A percentile compares a stretch with the other conserved stretches of the same genome.
These are phyloP conservation scores for Synanthedon andrenaeformis DNA, from an alignment of 2,888 invertebrate genomes.

Conservation along the genomic window DNA sequence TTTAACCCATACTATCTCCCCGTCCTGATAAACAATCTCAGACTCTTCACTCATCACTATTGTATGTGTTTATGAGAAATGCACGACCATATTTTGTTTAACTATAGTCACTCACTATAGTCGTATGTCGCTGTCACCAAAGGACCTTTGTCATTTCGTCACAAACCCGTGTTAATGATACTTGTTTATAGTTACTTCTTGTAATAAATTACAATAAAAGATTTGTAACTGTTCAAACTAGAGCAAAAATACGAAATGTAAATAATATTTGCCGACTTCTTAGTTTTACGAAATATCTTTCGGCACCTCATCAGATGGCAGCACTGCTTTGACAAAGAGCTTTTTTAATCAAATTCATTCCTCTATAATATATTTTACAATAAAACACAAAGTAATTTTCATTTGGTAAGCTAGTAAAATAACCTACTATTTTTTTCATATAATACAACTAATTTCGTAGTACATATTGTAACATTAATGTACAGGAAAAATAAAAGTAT, in stretches of 20 bases:
- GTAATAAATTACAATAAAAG: slow-evolving; percentile 7
- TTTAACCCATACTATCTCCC: slow-evolving; percentile 89
- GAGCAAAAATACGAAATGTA: slow-evolving; percentile 62
- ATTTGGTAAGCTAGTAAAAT: no score
- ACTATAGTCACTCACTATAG: slow-evolving; percentile 16
- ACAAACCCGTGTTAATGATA: background rate
- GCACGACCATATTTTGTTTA: slow-evolving; percentile 62
- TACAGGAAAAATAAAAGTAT: slow-evolving; percentile 1
- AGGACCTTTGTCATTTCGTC: slow-evolving; percentile 23
- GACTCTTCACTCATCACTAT: slow-evolving; percentile 78
- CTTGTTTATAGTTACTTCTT: background rate
- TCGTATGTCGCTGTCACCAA: slow-evolving; percentile 42
- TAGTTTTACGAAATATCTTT: slow-evolving; percentile 39
- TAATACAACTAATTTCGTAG: no score
- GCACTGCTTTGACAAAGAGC: slow-evolving; percentile 22
- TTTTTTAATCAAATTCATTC: background rate
- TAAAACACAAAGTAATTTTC: background rate
- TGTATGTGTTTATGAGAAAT: slow-evolving; percentile 46
- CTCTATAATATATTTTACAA: background rate
- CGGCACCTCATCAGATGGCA: slow-evolving; percentile 36
- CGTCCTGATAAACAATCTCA: slow-evolving; percentile 75
- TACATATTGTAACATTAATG: background rate
- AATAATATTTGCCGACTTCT: slow-evolving; percentile 64
- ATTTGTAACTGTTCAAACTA: slow-evolving; percentile 54
- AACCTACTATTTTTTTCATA: no score